These are phyloP conservation scores for Garra rufa DNA, from an alignment of 2,113 vertebrate species.

Conservation along the genomic window DNA sequence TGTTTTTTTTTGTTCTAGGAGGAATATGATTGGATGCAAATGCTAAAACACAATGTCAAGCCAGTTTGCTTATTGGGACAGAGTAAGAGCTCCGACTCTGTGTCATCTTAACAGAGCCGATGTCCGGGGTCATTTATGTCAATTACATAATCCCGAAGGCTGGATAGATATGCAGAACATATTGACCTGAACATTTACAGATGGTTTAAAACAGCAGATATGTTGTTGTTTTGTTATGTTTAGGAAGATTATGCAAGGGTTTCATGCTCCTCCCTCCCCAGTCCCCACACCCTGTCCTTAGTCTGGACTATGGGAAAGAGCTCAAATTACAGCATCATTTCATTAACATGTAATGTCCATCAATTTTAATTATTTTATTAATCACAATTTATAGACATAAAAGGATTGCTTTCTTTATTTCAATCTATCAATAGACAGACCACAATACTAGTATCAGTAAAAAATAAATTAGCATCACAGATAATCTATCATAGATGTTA, in stretches of 20 bases:
- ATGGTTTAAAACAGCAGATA: slow-evolving; percentile 1
- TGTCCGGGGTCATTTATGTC: background rate
- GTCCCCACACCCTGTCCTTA: slow-evolving; percentile 42
- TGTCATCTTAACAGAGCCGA: background rate
- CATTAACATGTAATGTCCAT: slow-evolving; percentile 53
- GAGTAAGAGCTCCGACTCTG: background rate
- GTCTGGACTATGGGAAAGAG: slow-evolving; percentile 30
- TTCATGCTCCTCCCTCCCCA: slow-evolving; percentile 62
- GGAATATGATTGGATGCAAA: background rate
- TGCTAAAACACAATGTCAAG: background rate
- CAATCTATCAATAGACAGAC: background rate
- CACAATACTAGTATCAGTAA: background rate
- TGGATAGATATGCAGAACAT: background rate
- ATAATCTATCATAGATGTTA: background rate
- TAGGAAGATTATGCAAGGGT: slow-evolving; percentile 62
- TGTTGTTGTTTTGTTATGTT: slow-evolving; percentile 1
- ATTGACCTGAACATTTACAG: slow-evolving; percentile 3
- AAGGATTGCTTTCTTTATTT: background rate
- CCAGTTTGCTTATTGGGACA: background rate
- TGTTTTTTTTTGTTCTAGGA: background rate
- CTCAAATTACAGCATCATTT: slow-evolving; percentile 65
- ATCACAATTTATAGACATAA: background rate
- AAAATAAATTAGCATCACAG: background rate
- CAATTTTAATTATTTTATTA: slow-evolving; percentile 54
- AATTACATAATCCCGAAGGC: background rate